Percentiles rank a stretch among this genome's conserved stretches.
Evolutionary conservation across 2,797 vertebrate genomes (phyloP).

Genomic region (Cirrhinus mrigala): DNA sequence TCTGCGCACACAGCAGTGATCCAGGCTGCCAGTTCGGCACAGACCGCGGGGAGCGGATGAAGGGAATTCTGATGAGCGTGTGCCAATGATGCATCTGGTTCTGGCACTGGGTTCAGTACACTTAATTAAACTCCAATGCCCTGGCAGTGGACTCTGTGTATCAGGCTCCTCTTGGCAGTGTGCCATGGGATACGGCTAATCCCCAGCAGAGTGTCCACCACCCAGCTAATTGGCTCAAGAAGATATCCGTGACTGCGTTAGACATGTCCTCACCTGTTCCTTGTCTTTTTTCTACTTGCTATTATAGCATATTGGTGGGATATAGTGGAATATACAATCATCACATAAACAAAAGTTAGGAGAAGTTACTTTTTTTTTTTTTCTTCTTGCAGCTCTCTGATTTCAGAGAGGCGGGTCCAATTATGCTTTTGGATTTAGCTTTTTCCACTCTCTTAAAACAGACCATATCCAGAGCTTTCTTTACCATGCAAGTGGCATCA

Average conservation of each 20-base stretch:
- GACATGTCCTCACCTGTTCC: conserved; percentile 67
- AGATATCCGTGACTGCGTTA: conserved; percentile 71
- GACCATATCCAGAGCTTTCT: background rate
- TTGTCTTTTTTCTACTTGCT: background rate
- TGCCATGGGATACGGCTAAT: conserved; percentile 66
- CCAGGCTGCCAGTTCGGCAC: background rate
- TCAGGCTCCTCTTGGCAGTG: conserved; percentile 68
- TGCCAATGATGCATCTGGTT: conserved; percentile 65
- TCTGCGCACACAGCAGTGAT: conserved; percentile 9
- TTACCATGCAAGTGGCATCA: background rate
- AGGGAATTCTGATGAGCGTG: conserved; percentile 51
- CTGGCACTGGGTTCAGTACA: conserved; percentile 55
- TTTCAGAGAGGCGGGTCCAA: background rate
- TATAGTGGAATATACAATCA: conserved; percentile 30
- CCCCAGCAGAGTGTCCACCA: conserved; percentile 66
- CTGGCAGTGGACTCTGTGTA: conserved; percentile 65
- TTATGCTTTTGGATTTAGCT: background rate
- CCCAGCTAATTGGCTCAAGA: conserved; percentile 67
- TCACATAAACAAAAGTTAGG: background rate
- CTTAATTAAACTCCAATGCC: conserved; percentile 70
- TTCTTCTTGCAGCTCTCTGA: background rate
- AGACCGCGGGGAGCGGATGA: background rate
- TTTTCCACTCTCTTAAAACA: background rate
- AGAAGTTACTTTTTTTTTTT: background rate
- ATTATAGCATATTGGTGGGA: conserved; percentile 44